phyloP scores from a whole-genome alignment of 1,140 invertebrate genomes.

The Eriocheir sinensis region DNA sequence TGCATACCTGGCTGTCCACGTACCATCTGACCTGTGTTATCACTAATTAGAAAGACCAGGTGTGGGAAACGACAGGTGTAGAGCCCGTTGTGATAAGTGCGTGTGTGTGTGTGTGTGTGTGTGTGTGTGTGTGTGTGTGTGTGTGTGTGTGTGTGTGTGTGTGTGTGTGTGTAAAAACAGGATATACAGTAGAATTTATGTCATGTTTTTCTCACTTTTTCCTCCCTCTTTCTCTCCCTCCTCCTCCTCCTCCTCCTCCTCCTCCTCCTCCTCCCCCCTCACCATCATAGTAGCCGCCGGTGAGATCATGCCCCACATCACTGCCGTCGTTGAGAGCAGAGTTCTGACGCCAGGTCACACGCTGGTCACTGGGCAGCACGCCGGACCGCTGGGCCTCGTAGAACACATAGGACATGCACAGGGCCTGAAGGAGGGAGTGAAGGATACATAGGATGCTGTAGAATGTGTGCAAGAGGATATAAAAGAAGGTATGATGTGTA shows the following conservation, averaged over 20 bases:
- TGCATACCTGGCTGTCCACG: too few species aligned
- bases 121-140: constrained; percentile 25
- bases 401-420: constrained; percentile 83
- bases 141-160: constrained; percentile 45
- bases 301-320: neutral
- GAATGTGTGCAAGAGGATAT: too few species aligned
- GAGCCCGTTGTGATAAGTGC: too few species aligned
- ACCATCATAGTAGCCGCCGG: constrained; percentile 63
- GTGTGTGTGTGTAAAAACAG: constrained; percentile 21
- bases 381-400: constrained; percentile 87
- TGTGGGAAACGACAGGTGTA: too few species aligned
- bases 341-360: constrained; percentile 85
- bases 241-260: too few species aligned
- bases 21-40: too few species aligned
- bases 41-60: too few species aligned
- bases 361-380: constrained; percentile 84
- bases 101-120: neutral
- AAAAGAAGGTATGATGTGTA: too few species aligned
- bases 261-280: too few species aligned
- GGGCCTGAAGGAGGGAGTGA: constrained; percentile 70
- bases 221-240: too few species aligned
- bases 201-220: neutral
- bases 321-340: constrained; percentile 85
- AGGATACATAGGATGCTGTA: too few species aligned
- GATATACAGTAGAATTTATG: neutral